Conservation (phyloP, 2,113 vertebrate genomes). For the Lampris megalopsis region DNA sequence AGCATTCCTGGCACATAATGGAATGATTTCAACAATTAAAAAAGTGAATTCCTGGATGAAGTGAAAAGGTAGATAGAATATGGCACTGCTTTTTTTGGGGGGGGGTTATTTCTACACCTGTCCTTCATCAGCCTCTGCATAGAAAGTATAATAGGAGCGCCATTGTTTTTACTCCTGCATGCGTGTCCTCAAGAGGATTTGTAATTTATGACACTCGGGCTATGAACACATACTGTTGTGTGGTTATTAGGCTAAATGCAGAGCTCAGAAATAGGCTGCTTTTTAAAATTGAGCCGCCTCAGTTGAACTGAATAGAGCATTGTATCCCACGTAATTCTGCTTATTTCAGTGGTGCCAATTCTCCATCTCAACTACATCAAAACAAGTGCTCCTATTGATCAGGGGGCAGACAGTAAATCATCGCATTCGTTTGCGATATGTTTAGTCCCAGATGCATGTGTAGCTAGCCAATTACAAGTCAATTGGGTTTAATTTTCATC, state of each 20-base stretch:
- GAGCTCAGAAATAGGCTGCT: constrained; percentile 17
- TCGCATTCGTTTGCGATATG: constrained; percentile 23
- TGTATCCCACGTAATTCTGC: constrained; percentile 46
- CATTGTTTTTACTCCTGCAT: not conserved
- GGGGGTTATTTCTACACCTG: not conserved
- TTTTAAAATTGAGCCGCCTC: constrained; percentile 25
- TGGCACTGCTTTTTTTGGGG: not conserved
- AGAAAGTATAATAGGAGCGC: not conserved
- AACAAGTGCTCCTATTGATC: constrained; percentile 47
- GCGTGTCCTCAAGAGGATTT: not conserved
- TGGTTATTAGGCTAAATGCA: constrained; percentile 17
- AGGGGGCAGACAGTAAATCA: constrained; percentile 22
- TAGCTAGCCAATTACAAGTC: constrained; percentile 54
- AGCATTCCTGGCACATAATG: not conserved
- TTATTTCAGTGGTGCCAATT: constrained; percentile 33
- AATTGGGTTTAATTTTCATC: constrained; percentile 57
- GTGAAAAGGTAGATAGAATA: not conserved
- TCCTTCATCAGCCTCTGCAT: not conserved
- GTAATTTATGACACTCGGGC: not conserved
- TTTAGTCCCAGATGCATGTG: constrained; percentile 30
- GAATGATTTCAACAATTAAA: not conserved
- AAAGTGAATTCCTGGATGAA: not conserved
- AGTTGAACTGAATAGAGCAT: constrained; percentile 24
- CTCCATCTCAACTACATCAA: constrained; percentile 30
- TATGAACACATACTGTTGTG: not conserved